Evolutionary conservation across 2,888 invertebrate genomes (phyloP).

Genomic region (Serripes groenlandicus): DNA sequence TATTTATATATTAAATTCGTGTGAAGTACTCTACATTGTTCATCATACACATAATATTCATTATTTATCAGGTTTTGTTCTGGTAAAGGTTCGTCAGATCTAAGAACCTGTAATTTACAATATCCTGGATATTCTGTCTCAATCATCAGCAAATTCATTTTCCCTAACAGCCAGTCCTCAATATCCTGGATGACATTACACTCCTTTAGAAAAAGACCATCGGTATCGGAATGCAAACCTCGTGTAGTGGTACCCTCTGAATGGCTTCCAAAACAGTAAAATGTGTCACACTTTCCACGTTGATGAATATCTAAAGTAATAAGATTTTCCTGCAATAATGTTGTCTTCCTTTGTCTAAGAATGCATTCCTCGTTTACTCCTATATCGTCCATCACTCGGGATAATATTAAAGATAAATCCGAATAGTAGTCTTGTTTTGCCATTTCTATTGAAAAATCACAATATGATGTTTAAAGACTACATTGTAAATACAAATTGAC

Average conservation of each 20-base stretch:
- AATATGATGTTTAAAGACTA: too few relatives aligned
- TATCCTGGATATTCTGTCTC: not conserved
- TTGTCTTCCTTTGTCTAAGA: not conserved
- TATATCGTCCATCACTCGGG: conserved; percentile 20
- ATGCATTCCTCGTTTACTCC: conserved; percentile 20
- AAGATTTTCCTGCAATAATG: not conserved
- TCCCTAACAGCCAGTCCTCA: conserved; percentile 10
- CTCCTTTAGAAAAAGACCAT: not conserved
- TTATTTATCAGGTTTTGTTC: not conserved
- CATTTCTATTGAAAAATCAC: too few relatives aligned
- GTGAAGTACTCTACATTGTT: not conserved
- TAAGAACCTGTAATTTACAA: conserved; percentile 10
- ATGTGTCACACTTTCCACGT: too few relatives aligned
- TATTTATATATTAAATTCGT: not conserved
- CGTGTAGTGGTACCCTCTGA: conserved; percentile 31
- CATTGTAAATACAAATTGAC: too few relatives aligned
- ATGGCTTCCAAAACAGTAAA: conserved; percentile 31
- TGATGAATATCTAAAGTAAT: not conserved
- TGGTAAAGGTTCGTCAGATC: not conserved
- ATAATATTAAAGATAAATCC: not conserved
- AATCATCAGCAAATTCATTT: not conserved
- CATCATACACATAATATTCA: not conserved
- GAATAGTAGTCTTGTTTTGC: too few relatives aligned
- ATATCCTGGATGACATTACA: conserved; percentile 7
- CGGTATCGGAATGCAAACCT: conserved; percentile 23